phyloP scores from a whole-genome alignment of 2,888 invertebrate genomes.

The Bugula neritina region DNA sequence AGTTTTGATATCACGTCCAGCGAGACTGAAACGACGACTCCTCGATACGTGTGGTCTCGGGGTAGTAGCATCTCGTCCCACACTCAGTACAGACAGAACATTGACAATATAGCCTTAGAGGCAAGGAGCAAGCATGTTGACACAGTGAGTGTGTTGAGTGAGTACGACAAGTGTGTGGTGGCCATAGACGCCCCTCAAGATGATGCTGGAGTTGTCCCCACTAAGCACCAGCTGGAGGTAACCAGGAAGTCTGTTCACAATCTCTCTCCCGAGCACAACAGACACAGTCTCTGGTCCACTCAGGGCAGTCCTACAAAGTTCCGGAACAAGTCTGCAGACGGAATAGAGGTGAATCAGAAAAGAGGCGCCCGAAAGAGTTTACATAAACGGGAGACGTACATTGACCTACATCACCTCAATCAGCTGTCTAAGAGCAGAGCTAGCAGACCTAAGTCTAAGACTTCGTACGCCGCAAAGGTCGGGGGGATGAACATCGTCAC shows the following conservation, averaged over 20 bases:
- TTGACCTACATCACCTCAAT: neutral
- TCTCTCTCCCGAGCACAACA: neutral
- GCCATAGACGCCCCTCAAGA: neutral
- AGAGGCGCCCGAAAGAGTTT: neutral
- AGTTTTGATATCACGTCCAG: conserved; percentile 25
- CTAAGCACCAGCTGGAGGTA: neutral
- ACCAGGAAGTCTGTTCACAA: neutral
- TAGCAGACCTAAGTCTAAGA: neutral
- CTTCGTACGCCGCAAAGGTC: neutral
- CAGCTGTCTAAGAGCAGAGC: neutral
- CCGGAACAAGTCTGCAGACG: neutral
- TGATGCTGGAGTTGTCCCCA: neutral
- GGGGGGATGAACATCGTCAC: neutral
- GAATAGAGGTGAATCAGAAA: too few relatives aligned
- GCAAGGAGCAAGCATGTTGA: neutral
- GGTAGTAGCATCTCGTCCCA: neutral
- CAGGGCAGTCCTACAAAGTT: neutral
- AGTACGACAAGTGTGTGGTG: neutral
- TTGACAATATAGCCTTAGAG: neutral
- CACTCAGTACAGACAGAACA: neutral
- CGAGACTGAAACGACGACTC: neutral
- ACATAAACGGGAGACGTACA: neutral
- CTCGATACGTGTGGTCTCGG: neutral
- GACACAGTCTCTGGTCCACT: too few relatives aligned
- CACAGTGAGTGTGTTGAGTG: neutral